These are phyloP conservation scores for Megaceryle alcyon DNA, from an alignment of 2,797 vertebrate species.

Conservation along the genomic window DNA sequence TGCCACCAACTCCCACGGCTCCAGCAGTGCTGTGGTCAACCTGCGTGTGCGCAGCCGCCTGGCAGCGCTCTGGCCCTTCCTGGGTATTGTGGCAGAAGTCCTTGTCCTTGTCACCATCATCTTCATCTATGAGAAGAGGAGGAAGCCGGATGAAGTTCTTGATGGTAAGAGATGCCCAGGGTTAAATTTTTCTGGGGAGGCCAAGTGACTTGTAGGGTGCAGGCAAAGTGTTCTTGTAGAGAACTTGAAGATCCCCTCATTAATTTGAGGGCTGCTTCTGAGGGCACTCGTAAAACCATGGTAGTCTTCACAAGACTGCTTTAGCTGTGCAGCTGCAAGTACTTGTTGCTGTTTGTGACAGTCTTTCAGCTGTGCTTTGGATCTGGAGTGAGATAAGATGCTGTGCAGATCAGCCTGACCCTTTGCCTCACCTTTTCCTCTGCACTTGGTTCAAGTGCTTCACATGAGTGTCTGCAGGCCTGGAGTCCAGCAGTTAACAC, in stretches of 20 bases:
- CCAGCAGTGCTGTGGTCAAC: not conserved
- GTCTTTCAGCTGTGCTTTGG: not conserved
- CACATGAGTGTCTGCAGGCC: not conserved
- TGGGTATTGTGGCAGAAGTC: constrained; percentile 96
- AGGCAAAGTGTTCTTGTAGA: fast-evolving
- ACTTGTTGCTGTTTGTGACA: not conserved
- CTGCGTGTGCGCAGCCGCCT: constrained; percentile 91
- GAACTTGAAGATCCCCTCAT: fast-evolving
- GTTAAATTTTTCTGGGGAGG: not conserved
- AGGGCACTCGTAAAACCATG: fast-evolving
- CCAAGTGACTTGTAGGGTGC: not conserved
- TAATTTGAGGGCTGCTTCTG: not conserved
- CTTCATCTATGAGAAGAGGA: constrained; percentile 97
- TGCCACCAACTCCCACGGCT: constrained; percentile 72
- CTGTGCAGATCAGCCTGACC: not conserved
- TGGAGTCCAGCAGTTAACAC: not conserved
- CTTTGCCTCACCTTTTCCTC: not conserved
- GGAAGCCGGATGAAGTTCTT: constrained; percentile 91
- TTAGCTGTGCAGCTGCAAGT: not conserved
- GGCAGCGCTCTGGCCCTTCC: constrained; percentile 96
- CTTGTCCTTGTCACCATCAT: constrained; percentile 94
- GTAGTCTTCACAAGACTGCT: not conserved
- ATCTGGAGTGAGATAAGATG: not conserved
- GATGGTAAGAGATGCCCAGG: constrained; percentile 84
- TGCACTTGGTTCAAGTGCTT: not conserved